Percentiles rank a stretch among this genome's conserved stretches.
Evolutionary conservation across 2,888 invertebrate genomes (phyloP).

Genomic region (Lordiphosa fenestrarum): DNA sequence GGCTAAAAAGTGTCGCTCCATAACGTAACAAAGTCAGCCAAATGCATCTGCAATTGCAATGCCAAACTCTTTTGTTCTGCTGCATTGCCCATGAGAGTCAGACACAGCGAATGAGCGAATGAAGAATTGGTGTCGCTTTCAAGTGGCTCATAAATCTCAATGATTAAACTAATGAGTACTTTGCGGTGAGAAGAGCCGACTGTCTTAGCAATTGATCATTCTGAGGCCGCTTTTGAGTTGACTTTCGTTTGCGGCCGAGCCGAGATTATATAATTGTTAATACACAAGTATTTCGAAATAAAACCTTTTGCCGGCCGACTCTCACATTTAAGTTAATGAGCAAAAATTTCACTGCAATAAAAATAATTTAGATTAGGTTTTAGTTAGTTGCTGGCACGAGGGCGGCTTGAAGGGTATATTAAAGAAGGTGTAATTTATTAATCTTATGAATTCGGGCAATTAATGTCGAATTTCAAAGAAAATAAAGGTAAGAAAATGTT

Average conservation of each 20-base stretch:
- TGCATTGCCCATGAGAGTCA: slow-evolving; percentile 56
- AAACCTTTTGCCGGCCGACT: slow-evolving; percentile 25
- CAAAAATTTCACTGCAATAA: slow-evolving; percentile 66
- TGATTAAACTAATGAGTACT: too few relatives aligned
- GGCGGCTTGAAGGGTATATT: too few relatives aligned
- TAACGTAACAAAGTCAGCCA: slow-evolving; percentile 38
- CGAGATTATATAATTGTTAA: slow-evolving; percentile 40
- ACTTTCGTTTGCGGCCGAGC: slow-evolving; percentile 30
- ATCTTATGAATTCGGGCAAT: too few relatives aligned
- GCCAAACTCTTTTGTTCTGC: slow-evolving; percentile 45
- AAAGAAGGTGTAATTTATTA: too few relatives aligned
- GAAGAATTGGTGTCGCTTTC: slow-evolving; percentile 26
- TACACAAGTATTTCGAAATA: slow-evolving; percentile 11
- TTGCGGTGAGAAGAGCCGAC: too few relatives aligned
- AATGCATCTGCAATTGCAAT: slow-evolving; percentile 13
- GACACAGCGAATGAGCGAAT: slow-evolving; percentile 20
- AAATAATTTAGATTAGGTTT: slow-evolving; percentile 40
- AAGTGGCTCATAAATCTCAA: slow-evolving; percentile 41
- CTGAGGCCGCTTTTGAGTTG: slow-evolving; percentile 2
- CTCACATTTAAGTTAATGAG: slow-evolving; percentile 62
- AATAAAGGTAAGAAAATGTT: too few relatives aligned
- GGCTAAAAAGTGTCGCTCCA: slow-evolving; percentile 39
- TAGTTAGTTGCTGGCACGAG: slow-evolving; percentile 24
- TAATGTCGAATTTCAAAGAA: too few relatives aligned
- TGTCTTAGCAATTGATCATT: too few relatives aligned